A percentile compares a stretch with the other conserved stretches of the same genome.
Evolutionary conservation across 2,888 invertebrate genomes (phyloP).

Genomic region (Scaptomyza cyrtandrae): DNA sequence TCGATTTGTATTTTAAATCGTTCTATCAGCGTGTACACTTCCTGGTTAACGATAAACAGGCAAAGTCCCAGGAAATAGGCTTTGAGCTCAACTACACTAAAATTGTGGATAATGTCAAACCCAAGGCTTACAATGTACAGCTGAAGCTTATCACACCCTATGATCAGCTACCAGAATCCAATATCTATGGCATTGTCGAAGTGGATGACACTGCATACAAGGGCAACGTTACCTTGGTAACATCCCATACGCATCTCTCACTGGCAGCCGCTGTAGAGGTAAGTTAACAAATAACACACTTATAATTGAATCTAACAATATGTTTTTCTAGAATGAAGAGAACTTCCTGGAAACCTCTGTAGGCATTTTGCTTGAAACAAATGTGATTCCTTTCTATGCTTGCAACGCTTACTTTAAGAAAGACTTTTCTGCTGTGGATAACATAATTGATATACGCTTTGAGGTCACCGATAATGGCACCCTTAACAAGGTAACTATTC

Average conservation of each 20-base stretch:
- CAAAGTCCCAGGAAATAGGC: conserved; percentile 81
- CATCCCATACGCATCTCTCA: conserved; percentile 85
- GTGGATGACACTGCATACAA: conserved; percentile 85
- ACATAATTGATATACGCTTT: conserved; percentile 87
- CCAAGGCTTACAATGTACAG: conserved; percentile 84
- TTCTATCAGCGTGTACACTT: conserved; percentile 85
- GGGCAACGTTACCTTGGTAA: conserved; percentile 85
- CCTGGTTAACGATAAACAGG: conserved; percentile 83
- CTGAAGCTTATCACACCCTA: conserved; percentile 86
- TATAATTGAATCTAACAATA: background rate
- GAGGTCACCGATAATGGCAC: conserved; percentile 86
- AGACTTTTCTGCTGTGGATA: conserved; percentile 88
- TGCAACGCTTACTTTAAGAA: conserved; percentile 88
- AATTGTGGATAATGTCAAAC: conserved; percentile 82
- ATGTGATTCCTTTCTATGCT: conserved; percentile 87
- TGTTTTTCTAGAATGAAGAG: conserved; percentile 86
- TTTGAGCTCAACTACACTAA: conserved; percentile 85
- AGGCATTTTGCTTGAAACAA: conserved; percentile 87
- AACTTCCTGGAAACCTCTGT: conserved; percentile 88
- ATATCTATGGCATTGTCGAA: conserved; percentile 84
- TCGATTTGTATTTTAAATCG: conserved; percentile 83
- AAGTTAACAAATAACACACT: conserved; percentile 18
- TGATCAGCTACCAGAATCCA: conserved; percentile 85
- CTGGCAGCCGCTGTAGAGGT: conserved; percentile 86
- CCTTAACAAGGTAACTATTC: conserved; percentile 85